phyloP scores from a whole-genome alignment of 2,888 invertebrate species.

The Onthophagus sagittarius region DNA sequence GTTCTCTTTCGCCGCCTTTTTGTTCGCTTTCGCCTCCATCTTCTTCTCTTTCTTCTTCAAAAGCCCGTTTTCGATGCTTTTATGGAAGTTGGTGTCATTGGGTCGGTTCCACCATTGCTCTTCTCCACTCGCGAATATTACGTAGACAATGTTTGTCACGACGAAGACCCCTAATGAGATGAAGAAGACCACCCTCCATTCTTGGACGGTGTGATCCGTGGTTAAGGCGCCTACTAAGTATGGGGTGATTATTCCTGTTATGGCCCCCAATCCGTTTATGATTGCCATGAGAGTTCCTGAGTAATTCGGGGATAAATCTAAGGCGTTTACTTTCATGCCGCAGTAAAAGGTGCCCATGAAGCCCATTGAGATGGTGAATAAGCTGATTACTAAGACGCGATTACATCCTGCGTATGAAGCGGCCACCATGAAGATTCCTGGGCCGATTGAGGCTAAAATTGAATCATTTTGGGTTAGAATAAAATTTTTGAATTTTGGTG shows the following conservation, averaged over 20 bases:
- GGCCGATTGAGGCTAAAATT: slow-evolving; percentile 52
- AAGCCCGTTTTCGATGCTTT: slow-evolving; percentile 15
- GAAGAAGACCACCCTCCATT: slow-evolving; percentile 75
- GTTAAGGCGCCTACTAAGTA: slow-evolving; percentile 59
- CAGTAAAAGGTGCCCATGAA: slow-evolving; percentile 70
- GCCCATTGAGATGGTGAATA: slow-evolving; percentile 61
- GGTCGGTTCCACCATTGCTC: slow-evolving; percentile 63
- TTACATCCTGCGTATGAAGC: slow-evolving; percentile 64
- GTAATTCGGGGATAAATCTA: slow-evolving; percentile 62
- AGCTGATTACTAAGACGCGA: slow-evolving; percentile 49
- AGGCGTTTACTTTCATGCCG: slow-evolving; percentile 63
- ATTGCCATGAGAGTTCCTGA: slow-evolving; percentile 63
- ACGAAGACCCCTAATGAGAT: slow-evolving; percentile 63
- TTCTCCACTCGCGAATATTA: slow-evolving; percentile 66
- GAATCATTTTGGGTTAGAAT: not conserved
- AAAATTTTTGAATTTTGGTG: not conserved
- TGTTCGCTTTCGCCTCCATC: slow-evolving; percentile 1
- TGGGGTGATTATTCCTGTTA: slow-evolving; percentile 61
- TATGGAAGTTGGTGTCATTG: slow-evolving; percentile 11
- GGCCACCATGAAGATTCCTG: slow-evolving; percentile 59
- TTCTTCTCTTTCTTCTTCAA: not conserved
- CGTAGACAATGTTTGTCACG: slow-evolving; percentile 61
- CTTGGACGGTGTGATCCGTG: slow-evolving; percentile 55
- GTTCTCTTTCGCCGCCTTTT: slow-evolving; percentile 8
- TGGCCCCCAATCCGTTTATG: slow-evolving; percentile 59